Evolutionary conservation across 2,888 invertebrate genomes (phyloP).

Genomic region (Cosmia pyralina): DNA sequence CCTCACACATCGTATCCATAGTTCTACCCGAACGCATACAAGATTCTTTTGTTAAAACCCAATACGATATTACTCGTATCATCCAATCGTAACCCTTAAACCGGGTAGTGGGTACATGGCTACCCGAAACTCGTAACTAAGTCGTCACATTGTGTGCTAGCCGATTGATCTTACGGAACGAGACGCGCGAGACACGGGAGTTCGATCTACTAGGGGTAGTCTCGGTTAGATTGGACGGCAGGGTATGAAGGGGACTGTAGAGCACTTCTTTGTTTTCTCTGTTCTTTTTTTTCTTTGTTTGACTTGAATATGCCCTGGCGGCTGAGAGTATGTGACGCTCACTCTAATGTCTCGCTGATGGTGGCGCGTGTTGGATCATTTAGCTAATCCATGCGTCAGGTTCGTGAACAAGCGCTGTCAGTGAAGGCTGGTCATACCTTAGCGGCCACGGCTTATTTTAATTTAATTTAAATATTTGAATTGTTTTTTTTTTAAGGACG

Average conservation of each 20-base stretch:
- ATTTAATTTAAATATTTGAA: no score
- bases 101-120: not conserved
- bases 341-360: no score
- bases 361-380: no score
- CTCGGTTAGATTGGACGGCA: not conserved
- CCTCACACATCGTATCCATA: not conserved
- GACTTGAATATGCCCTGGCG: no score
- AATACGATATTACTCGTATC: not conserved
- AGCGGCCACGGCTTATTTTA: no score
- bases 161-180: conserved; percentile 55
- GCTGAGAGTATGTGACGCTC: no score
- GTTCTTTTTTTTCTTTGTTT: no score
- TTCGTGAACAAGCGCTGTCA: no score
- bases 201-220: conserved; percentile 33
- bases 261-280: not conserved
- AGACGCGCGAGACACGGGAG: conserved; percentile 30
- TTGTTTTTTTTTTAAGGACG: no score
- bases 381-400: no score
- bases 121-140: conserved; percentile 36
- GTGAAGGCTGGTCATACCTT: no score
- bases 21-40: not conserved
- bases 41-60: conserved; percentile 31
- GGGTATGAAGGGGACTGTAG: conserved; percentile 7
- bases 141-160: conserved; percentile 46
- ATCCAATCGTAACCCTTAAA: conserved; percentile 2